Evolutionary conservation across 2,113 vertebrate species (phyloP).

Genomic region (Clarias gariepinus): DNA sequence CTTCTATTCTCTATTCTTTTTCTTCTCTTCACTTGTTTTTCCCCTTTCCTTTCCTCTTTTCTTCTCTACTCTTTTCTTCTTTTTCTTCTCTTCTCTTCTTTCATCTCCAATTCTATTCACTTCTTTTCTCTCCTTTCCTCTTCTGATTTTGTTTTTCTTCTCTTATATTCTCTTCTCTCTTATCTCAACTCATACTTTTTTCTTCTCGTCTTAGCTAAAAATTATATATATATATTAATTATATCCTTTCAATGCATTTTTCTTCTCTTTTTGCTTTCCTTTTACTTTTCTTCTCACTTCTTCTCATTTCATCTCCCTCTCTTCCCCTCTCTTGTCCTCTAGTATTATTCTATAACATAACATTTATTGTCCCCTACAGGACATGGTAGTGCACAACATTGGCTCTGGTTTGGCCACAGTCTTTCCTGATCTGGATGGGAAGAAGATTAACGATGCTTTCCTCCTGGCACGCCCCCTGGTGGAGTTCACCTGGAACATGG

Average conservation of each 20-base stretch:
- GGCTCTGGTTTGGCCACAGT: conserved; percentile 74
- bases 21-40: not conserved
- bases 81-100: not conserved
- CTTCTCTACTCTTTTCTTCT: no score
- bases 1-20: not conserved
- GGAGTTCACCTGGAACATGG: conserved; percentile 79
- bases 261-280: no score
- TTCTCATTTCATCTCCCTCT: not conserved
- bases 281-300: not conserved
- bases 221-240: no score
- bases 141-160: not conserved
- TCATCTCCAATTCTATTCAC: not conserved
- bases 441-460: conserved; percentile 75
- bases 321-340: not conserved
- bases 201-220: no score
- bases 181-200: not conserved
- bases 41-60: not conserved
- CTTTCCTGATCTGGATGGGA: conserved; percentile 76
- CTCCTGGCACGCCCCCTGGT: conserved; percentile 74
- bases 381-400: conserved; percentile 77
- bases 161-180: not conserved
- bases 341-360: not conserved
- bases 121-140: not conserved
- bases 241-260: not conserved
- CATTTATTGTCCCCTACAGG: conserved; percentile 53